Percentiles rank a stretch among this genome's conserved stretches.
These are phyloP conservation scores for Daboia siamensis DNA, from an alignment of 2,113 vertebrate species.

Conservation along the genomic window DNA sequence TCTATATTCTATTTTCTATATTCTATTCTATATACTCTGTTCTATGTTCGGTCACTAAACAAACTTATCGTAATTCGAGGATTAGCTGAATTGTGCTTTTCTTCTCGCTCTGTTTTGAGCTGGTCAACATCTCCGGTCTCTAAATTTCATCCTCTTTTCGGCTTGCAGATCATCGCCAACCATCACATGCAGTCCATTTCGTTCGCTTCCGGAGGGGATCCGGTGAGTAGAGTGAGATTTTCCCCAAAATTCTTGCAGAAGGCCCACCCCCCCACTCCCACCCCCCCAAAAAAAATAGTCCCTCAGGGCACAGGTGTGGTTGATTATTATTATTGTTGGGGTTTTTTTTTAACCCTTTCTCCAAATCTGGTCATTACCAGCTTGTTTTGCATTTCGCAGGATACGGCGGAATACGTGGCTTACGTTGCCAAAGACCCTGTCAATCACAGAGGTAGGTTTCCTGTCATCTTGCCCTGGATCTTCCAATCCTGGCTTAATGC, in stretches of 20 bases:
- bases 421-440: constrained; percentile 98
- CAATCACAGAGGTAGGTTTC: constrained; percentile 92
- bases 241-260: neutral
- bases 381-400: constrained; percentile 41
- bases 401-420: constrained; percentile 77
- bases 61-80: too few relatives aligned
- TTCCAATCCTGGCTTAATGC: neutral
- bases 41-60: too few relatives aligned
- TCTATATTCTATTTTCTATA: too few relatives aligned
- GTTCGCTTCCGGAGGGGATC: constrained; percentile 93
- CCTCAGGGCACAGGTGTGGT: neutral
- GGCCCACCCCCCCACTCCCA: too few relatives aligned
- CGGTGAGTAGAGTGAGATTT: constrained; percentile 75
- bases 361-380: neutral
- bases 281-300: neutral
- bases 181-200: constrained; percentile 98
- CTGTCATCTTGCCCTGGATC: neutral
- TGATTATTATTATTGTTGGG: neutral
- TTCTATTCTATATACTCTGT: too few relatives aligned
- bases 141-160: neutral
- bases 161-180: constrained; percentile 88
- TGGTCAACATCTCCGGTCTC: neutral
- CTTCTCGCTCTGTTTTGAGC: neutral
- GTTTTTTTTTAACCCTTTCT: neutral
- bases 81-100: neutral